A percentile compares a stretch with the other conserved stretches of the same genome.
Evolutionary conservation across 2,113 vertebrate genomes (phyloP).

Genomic region (Eulemur rufifrons): DNA sequence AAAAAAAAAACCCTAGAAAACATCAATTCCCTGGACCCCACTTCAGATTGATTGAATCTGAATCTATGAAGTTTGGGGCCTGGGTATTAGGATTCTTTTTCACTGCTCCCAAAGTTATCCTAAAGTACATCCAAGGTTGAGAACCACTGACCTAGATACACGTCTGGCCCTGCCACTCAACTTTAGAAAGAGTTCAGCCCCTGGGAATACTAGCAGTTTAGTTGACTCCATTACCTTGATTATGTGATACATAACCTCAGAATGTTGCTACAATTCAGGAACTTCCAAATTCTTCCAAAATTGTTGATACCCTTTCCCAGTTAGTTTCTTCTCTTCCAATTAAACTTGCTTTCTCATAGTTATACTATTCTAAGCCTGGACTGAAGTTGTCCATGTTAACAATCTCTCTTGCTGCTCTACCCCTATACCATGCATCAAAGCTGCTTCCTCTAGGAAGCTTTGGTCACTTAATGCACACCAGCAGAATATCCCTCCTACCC

Average conservation of each 20-base stretch:
- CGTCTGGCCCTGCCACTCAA: background rate
- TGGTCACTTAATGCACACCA: background rate
- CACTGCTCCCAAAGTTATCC: background rate
- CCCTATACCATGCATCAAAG: background rate
- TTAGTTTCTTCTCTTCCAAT: background rate
- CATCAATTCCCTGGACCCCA: background rate
- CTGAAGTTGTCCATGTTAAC: background rate
- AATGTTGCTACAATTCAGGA: background rate
- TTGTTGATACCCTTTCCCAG: background rate
- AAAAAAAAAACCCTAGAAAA: background rate
- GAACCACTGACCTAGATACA: slow-evolving; percentile 25
- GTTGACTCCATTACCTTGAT: background rate
- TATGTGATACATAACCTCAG: slow-evolving; percentile 16
- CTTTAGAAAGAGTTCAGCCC: background rate
- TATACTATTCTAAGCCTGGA: slow-evolving; percentile 16
- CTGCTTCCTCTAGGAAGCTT: background rate
- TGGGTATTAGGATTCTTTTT: background rate
- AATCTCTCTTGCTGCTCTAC: background rate
- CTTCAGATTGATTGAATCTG: background rate
- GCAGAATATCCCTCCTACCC: background rate
- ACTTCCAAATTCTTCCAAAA: slow-evolving; percentile 10
- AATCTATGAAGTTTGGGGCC: background rate
- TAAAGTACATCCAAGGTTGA: slow-evolving; percentile 25
- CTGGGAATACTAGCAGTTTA: background rate
- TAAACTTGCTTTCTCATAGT: slow-evolving; percentile 8